These are phyloP conservation scores for Cricetomys ansorgei DNA, from an alignment of 2,113 vertebrate genomes.

Conservation along the genomic window DNA sequence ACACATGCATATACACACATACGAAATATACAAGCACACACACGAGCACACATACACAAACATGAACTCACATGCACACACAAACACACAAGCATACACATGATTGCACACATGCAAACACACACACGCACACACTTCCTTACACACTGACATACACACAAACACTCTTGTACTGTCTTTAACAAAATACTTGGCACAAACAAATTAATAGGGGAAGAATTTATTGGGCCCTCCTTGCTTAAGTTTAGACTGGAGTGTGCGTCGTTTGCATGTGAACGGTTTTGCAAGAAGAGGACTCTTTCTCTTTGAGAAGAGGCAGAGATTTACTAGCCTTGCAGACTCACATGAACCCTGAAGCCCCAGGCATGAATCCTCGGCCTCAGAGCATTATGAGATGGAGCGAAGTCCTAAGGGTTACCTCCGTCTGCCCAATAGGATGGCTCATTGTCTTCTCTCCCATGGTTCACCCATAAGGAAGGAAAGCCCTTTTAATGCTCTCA, in stretches of 20 bases:
- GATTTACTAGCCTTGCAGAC: not conserved
- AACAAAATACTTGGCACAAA: not conserved
- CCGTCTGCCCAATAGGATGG: not conserved
- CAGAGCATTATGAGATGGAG: not conserved
- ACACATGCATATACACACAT: not conserved
- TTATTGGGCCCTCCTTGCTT: not conserved
- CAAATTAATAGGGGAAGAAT: not conserved
- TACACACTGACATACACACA: not conserved
- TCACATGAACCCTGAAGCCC: not conserved
- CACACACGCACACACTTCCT: not conserved
- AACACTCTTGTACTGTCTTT: not conserved
- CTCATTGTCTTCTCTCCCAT: not conserved
- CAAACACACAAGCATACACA: not conserved
- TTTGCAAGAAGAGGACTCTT: not conserved
- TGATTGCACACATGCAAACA: not conserved
- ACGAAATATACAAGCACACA: too few species aligned
- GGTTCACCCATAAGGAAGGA: not conserved
- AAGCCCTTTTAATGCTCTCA: not conserved
- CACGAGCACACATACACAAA: not conserved
- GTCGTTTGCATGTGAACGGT: constrained; percentile 23
- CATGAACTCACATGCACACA: not conserved
- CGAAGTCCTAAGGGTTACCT: not conserved
- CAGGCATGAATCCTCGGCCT: not conserved
- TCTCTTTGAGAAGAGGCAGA: not conserved
- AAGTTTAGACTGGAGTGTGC: not conserved